These are phyloP conservation scores for Lamprologus callipterus DNA, from an alignment of 2,113 vertebrate species.

Conservation along the genomic window DNA sequence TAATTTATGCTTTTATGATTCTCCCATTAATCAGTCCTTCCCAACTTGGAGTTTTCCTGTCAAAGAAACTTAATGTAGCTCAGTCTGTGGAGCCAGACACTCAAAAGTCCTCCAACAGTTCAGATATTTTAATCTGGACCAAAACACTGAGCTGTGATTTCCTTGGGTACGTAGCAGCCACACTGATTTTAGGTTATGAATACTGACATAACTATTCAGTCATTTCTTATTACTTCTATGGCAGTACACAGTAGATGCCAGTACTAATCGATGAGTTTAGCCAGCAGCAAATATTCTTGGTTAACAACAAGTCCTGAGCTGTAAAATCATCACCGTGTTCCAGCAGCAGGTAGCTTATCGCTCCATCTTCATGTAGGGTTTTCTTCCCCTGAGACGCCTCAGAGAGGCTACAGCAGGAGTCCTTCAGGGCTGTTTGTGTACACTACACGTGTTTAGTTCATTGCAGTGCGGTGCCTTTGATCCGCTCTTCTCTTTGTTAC, in stretches of 20 bases:
- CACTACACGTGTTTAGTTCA: neutral
- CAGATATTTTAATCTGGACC: neutral
- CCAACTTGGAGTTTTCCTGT: neutral
- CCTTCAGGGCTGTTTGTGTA: neutral
- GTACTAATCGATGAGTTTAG: neutral
- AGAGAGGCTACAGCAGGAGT: neutral
- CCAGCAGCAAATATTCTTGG: neutral
- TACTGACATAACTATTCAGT: neutral
- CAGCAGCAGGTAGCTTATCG: neutral
- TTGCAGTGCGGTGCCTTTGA: neutral
- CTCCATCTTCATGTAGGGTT: rapidly evolving
- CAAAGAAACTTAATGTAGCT: neutral
- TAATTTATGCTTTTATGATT: neutral
- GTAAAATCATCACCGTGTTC: neutral
- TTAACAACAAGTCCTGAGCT: neutral
- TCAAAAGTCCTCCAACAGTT: neutral
- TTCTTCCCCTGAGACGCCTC: neutral
- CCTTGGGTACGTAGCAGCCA: rapidly evolving
- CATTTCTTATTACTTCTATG: neutral
- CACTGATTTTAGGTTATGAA: neutral
- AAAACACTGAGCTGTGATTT: neutral
- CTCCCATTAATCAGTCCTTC: neutral
- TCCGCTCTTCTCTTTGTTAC: neutral
- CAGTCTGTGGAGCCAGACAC: neutral
- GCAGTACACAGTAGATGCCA: neutral